Evolutionary conservation across 1,140 invertebrate species (phyloP), one percentile per base, ranked within the genome.

Genomic region (Bombus superbus): DNA sequence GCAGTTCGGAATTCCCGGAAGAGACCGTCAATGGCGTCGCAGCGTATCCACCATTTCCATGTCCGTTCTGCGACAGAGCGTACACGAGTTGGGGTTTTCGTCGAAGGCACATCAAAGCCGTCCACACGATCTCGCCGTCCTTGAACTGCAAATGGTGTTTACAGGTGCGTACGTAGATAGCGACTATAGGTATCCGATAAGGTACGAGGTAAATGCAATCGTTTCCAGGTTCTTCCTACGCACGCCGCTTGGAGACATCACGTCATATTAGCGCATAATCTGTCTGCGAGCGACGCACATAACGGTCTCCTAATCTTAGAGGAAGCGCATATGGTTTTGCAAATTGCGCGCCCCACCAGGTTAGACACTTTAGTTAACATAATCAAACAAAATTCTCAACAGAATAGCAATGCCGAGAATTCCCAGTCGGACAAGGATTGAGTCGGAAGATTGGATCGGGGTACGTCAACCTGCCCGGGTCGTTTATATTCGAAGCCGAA

Each of bases 11-110:
- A 44, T 85, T 86, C 35, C 59, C 83, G 6, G 91, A 90, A 13
- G 89, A 90, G 6, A 74, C 80, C 1, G 22, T 86, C 11, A 92
- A 89, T 78, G 82, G 82, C 40, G 77, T 57, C 42, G 75, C 92
- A 6, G 92, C 94, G 38, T 96, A 95, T 89, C 96, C 96, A 6
- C 96, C 96, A 18, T 97, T 96, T 89, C 96, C 96, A 0, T 97
- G 96, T 89, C 96, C 96, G 22, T 97, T 97, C 90, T 97, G 96
- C 91, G 96, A 96, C 15, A 95, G 96, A 74, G 95, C 96, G 1
- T 97, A 97, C 93, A 96, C 96, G 76, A 96, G 96, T 72, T 97
- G 96, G 96, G 96, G 96, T 0, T 97, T 97, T 84, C 93, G 96
- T 32, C 93, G 96, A 86, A 94, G 96, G 72, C 96, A 97, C 92